phyloP scores from a whole-genome alignment of 2,113 vertebrate species.

The Actenoides lindsayi region DNA sequence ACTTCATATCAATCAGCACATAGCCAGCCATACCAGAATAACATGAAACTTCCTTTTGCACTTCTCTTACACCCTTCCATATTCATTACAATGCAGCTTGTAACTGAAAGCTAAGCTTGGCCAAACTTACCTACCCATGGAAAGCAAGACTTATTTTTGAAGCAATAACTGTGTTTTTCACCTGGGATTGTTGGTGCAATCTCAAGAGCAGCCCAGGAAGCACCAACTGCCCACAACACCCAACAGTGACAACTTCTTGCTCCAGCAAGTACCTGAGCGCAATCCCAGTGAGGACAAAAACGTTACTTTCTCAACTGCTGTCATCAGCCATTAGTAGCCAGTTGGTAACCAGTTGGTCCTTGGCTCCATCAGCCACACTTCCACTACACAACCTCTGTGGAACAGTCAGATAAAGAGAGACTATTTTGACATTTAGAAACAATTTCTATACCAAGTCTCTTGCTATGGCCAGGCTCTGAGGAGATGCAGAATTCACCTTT shows the following conservation, averaged over 20 bases:
- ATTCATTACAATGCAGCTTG: neutral
- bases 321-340: constrained; percentile 78
- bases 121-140: neutral
- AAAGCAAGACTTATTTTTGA: neutral
- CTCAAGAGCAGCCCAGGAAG: constrained; percentile 17
- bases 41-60: neutral
- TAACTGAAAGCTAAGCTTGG: neutral
- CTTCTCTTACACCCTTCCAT: neutral
- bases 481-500: fast-evolving
- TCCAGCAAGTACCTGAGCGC: constrained; percentile 49
- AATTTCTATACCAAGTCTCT: neutral
- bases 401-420: neutral
- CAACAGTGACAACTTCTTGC: constrained; percentile 12
- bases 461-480: neutral
- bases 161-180: neutral
- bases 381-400: constrained; percentile 13
- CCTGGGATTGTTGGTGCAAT: neutral
- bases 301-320: constrained; percentile 79
- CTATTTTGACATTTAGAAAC: constrained; percentile 30
- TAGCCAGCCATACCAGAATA: neutral
- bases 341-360: constrained; percentile 80
- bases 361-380: constrained; percentile 72
- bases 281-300: constrained; percentile 73
- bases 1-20: neutral
- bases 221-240: constrained; percentile 36